phyloP scores from a whole-genome alignment of 2,888 invertebrate genomes.

The Therioaphis trifolii region DNA sequence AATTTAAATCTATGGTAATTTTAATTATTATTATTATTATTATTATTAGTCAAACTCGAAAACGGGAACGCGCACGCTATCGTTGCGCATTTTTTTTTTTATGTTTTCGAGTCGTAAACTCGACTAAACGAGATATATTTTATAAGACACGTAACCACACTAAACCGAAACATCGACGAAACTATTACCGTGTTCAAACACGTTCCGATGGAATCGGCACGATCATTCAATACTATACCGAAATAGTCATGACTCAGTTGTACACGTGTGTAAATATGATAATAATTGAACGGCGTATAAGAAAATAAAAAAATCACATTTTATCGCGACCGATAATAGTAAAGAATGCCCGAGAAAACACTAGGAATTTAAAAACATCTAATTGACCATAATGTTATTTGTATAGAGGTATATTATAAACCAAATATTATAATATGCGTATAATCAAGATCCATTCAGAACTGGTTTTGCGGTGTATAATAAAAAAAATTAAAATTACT shows the following conservation, averaged over 20 bases:
- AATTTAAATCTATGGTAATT: not conserved
- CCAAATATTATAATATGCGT: slow-evolving; percentile 39
- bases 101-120: not conserved
- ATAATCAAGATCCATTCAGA: slow-evolving; percentile 36
- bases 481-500: not conserved
- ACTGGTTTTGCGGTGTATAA: slow-evolving; percentile 21
- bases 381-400: slow-evolving; percentile 28
- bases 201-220: not conserved
- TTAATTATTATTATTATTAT: not conserved
- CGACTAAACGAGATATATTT: not conserved
- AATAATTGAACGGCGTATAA: not conserved
- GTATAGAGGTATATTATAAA: slow-evolving; percentile 5
- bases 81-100: too few relatives aligned
- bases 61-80: not conserved
- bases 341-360: slow-evolving; percentile 43
- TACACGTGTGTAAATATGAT: slow-evolving; percentile 1
- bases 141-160: not conserved
- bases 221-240: not conserved
- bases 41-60: not conserved
- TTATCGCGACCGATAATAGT: not conserved
- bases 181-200: not conserved
- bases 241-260: not conserved
- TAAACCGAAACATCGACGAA: not conserved
- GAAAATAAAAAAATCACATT: slow-evolving; percentile 20
- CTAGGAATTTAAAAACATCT: not conserved